These are phyloP conservation scores for Scaptomyza caliginosa DNA, from an alignment of 2,888 invertebrate species.

Conservation along the genomic window DNA sequence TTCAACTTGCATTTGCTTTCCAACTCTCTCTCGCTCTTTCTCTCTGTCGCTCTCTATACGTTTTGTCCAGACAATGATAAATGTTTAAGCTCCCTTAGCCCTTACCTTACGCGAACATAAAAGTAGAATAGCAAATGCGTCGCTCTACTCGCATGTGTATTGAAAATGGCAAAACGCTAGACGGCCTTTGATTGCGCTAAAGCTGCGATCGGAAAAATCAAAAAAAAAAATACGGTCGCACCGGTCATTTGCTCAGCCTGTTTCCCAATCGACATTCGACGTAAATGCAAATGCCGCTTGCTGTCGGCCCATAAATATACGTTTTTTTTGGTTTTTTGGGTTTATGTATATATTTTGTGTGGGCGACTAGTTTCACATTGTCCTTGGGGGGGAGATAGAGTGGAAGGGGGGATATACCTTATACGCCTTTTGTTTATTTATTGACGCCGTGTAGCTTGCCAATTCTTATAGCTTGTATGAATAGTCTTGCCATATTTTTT, in stretches of 20 bases:
- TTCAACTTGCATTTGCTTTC: conserved; percentile 36
- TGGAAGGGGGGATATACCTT: conserved; percentile 51
- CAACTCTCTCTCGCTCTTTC: conserved; percentile 36
- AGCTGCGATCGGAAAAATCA: conserved; percentile 2
- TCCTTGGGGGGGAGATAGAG: conserved; percentile 66
- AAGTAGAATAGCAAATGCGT: conserved; percentile 59
- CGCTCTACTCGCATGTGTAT: conserved; percentile 69
- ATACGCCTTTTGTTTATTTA: conserved; percentile 75
- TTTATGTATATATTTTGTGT: too few species aligned
- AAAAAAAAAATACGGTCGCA: conserved; percentile 39
- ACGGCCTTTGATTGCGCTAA: conserved; percentile 75
- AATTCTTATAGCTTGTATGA: conserved; percentile 71
- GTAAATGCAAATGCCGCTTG: conserved; percentile 61
- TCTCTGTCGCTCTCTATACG: conserved; percentile 36
- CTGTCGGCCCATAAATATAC: conserved; percentile 63
- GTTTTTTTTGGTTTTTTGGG: conserved; percentile 22
- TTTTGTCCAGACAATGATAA: conserved; percentile 75
- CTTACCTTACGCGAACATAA: neutral
- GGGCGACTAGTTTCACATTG: conserved; percentile 61
- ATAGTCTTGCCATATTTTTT: conserved; percentile 51
- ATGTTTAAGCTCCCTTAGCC: conserved; percentile 40
- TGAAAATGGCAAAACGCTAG: conserved; percentile 77
- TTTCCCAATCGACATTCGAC: conserved; percentile 42
- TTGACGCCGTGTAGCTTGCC: conserved; percentile 72
- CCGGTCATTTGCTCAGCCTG: conserved; percentile 72